These are phyloP conservation scores for Merluccius polli DNA, from an alignment of 2,797 vertebrate species.

Conservation along the genomic window DNA sequence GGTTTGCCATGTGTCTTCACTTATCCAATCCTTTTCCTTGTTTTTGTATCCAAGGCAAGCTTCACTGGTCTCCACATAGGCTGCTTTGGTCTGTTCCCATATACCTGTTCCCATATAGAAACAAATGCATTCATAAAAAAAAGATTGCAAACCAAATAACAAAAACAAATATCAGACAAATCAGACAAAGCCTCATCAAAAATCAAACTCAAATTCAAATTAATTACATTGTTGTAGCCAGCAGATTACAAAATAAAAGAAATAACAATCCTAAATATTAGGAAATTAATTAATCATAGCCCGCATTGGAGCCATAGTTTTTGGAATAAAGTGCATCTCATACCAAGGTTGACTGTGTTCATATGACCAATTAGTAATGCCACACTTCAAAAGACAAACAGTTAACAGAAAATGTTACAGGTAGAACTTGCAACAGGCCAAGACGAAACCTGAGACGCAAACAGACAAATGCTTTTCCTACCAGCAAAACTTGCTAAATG, in stretches of 20 bases:
- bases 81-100: too few relatives aligned
- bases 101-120: too few relatives aligned
- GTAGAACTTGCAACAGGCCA: background rate
- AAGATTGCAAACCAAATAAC: background rate
- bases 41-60: too few relatives aligned
- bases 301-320: too few relatives aligned
- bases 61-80: too few relatives aligned
- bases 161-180: background rate
- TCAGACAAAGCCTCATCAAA: background rate
- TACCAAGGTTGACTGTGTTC: too few relatives aligned
- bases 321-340: too few relatives aligned
- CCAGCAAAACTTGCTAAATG: too few relatives aligned
- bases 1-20: too few relatives aligned
- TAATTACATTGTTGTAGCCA: background rate
- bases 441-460: background rate
- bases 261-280: background rate
- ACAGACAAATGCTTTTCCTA: background rate
- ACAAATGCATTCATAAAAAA: background rate
- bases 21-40: too few relatives aligned
- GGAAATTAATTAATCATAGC: too few relatives aligned
- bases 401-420: background rate
- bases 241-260: background rate
- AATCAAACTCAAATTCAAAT: background rate
- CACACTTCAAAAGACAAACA: background rate
- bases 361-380: background rate